Evolutionary conservation across 2,113 vertebrate genomes (phyloP), one percentile per base, ranked within the genome.

Genomic region (Pungitius pungitius): DNA sequence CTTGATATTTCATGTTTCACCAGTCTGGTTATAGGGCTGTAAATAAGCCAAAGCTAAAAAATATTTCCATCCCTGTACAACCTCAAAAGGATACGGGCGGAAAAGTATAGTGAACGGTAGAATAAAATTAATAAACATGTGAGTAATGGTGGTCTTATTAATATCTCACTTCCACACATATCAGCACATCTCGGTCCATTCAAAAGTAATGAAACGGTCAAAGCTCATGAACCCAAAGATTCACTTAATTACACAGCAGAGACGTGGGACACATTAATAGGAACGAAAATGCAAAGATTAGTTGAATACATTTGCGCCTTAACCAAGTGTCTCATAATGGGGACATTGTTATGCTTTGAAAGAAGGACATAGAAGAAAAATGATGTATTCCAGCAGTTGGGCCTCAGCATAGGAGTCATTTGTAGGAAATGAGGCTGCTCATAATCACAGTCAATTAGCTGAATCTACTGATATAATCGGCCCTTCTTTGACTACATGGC

Each of bases 401-500:
- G 39, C 8, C 39, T 74, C 71, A 49, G 58, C 39, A 69, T 62
- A 56, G 45, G 55, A 71, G 62, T 69, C 61, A 75, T 88, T 86
- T 66, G 56, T 40, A 70, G 42, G 68, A 85, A 88, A 87, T 86
- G 78, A 84, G 75, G 65, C 55, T 61, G 61, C 47, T 85, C 49
- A 69, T 77, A 73, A 85, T 82, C 71, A 81, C 43, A 17, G 65
- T 80, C 72, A 81, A 79, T 84, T 79, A 89, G 70, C 64, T 71
- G 73, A 73, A 75, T 73, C 72, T 77, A 22, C 71, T 69, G 77
- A 89, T 83, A 82, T 24, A 58, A 88, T 90, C 86, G 63, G 71
- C 55, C 52, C 73, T 73, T 54, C 15, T 78, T 72, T 63, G 66
- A 27, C 83, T 69, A 13, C 66, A 65, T n/a, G 62, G 33, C 57